These are phyloP conservation scores for Serinus canaria DNA, from an alignment of 2,113 vertebrate species.

Conservation along the genomic window DNA sequence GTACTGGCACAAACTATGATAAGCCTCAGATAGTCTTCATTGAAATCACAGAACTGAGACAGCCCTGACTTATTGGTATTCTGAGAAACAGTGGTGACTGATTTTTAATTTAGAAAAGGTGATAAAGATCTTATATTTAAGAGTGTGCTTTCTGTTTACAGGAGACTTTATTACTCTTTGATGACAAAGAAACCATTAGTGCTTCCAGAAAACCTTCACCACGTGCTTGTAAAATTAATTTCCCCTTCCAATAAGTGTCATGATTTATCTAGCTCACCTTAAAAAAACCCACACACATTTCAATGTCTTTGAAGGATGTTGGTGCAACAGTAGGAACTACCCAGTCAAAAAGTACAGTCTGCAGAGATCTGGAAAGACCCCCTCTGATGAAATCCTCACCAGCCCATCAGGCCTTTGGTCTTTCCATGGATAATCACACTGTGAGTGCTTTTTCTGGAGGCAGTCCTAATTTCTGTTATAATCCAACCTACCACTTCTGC, in stretches of 20 bases:
- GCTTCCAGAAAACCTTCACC: not conserved
- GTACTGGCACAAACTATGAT: conserved; percentile 19
- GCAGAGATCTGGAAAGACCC: not conserved
- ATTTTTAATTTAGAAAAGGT: conserved; percentile 47
- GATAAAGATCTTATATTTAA: conserved; percentile 49
- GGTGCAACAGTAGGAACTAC: not conserved
- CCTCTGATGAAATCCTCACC: not conserved
- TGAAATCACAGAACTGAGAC: conserved; percentile 35
- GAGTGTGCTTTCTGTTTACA: conserved; percentile 5
- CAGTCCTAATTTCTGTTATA: not conserved
- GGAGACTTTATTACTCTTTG: conserved; percentile 10
- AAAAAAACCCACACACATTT: not conserved
- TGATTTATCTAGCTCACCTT: not conserved
- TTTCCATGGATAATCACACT: not conserved
- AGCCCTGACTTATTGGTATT: conserved; percentile 51
- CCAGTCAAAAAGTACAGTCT: not conserved
- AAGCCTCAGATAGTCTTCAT: conserved; percentile 35
- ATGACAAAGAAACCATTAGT: conserved; percentile 2
- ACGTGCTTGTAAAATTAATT: not conserved
- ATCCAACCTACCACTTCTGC: not conserved
- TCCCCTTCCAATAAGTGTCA: not conserved
- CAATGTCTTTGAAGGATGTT: not conserved
- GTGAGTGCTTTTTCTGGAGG: not conserved
- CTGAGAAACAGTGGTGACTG: not conserved
- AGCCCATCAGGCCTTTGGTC: not conserved